These are phyloP conservation scores for Daphoenositta chrysoptera DNA, from an alignment of 2,113 vertebrate genomes.

Conservation along the genomic window DNA sequence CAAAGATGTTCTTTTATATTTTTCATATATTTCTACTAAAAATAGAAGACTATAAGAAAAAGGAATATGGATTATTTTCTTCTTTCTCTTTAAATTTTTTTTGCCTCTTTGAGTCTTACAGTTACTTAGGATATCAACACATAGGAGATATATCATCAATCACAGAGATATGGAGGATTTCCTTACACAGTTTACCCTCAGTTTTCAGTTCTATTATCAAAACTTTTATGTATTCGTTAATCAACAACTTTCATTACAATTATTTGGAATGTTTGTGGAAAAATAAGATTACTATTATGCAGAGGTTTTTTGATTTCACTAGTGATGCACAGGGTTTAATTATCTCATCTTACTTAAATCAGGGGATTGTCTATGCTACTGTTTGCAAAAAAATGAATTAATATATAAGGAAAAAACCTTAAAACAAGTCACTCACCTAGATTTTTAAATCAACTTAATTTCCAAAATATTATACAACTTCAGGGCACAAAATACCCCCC, in stretches of 20 bases:
- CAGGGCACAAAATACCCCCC: not conserved
- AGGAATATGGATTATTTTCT: not conserved
- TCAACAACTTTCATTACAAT: not conserved
- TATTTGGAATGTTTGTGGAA: not conserved
- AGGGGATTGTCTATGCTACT: not conserved
- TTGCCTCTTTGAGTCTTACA: not conserved
- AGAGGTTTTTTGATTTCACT: not conserved
- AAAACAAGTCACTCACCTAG: not conserved
- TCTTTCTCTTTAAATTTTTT: not conserved
- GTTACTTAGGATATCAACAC: not conserved
- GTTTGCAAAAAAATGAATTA: not conserved
- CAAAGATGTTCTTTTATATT: not conserved
- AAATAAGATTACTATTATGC: not conserved
- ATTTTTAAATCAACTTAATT: not conserved
- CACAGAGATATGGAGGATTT: not conserved
- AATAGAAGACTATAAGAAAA: not conserved
- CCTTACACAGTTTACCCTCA: not conserved
- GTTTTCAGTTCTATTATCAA: not conserved
- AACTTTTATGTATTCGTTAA: not conserved
- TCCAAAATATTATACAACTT: not conserved
- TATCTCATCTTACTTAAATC: not conserved
- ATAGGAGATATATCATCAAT: rapidly evolving
- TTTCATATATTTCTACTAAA: not conserved
- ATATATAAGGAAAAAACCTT: not conserved
- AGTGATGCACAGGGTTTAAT: not conserved